These are phyloP conservation scores for Cryptocheilus praepositus DNA, from an alignment of 2,888 invertebrate species.

Conservation along the genomic window DNA sequence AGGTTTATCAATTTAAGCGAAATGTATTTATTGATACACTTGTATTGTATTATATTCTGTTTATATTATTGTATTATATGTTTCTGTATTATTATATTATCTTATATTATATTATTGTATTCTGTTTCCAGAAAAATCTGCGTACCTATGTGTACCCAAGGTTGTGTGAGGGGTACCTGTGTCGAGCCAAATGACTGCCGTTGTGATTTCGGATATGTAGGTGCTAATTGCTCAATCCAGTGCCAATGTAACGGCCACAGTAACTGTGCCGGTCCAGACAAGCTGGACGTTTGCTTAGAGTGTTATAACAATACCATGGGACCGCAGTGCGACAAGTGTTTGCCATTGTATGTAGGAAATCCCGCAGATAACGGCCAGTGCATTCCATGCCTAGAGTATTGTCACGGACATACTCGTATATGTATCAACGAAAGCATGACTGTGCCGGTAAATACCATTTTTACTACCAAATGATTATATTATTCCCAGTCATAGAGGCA, in stretches of 20 bases:
- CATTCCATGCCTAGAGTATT: constrained; percentile 90
- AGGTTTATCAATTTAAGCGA: background rate
- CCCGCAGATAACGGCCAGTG: constrained; percentile 90
- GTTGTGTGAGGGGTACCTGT: constrained; percentile 91
- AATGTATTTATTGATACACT: background rate
- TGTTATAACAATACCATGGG: constrained; percentile 97
- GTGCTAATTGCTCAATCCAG: constrained; percentile 93
- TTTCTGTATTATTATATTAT: too few relatives aligned
- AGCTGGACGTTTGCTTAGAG: constrained; percentile 86
- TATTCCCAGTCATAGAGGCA: background rate
- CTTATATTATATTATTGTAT: too few relatives aligned
- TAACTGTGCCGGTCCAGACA: constrained; percentile 91
- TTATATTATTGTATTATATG: too few relatives aligned
- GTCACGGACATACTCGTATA: constrained; percentile 90
- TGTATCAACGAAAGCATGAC: constrained; percentile 81
- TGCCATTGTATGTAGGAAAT: constrained; percentile 93
- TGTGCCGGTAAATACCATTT: constrained; percentile 62
- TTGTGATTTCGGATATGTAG: constrained; percentile 96
- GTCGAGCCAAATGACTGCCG: constrained; percentile 88
- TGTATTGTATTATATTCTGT: background rate
- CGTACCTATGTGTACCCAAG: constrained; percentile 88
- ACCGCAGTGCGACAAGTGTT: constrained; percentile 92
- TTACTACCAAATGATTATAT: too few relatives aligned
- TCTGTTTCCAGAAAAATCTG: constrained; percentile 75
- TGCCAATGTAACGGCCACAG: constrained; percentile 97